Evolutionary conservation across 2,113 vertebrate species (phyloP).

Genomic region (Pelusios castaneus): DNA sequence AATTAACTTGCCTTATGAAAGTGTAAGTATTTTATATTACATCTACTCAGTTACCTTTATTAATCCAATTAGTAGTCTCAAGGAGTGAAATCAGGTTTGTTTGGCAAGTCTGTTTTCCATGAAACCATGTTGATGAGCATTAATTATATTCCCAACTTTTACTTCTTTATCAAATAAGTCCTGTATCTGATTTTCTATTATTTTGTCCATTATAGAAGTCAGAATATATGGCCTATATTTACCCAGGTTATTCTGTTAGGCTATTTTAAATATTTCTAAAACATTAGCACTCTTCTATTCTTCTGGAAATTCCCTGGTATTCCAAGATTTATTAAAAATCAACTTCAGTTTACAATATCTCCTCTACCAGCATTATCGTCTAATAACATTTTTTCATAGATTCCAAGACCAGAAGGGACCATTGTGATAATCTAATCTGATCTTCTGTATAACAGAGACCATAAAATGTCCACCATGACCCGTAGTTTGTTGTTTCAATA

Average conservation of each 20-base stretch:
- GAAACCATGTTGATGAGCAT: neutral
- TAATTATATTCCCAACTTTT: neutral
- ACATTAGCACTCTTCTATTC: neutral
- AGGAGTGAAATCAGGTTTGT: neutral
- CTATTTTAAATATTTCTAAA: neutral
- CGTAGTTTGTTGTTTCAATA: neutral
- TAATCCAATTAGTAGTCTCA: neutral
- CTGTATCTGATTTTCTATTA: neutral
- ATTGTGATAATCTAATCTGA: neutral
- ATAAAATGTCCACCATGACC: neutral
- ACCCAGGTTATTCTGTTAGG: neutral
- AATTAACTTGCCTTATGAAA: conserved; percentile 2
- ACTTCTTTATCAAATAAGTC: neutral
- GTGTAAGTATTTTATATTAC: neutral
- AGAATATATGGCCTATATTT: neutral
- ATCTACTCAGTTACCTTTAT: neutral
- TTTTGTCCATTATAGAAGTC: neutral
- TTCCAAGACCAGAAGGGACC: neutral
- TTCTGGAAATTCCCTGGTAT: neutral
- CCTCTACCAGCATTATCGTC: neutral
- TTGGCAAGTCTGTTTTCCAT: neutral
- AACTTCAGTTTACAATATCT: neutral
- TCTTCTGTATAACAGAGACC: neutral
- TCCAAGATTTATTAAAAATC: neutral
- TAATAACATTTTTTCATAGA: neutral